phyloP scores from a whole-genome alignment of 2,113 vertebrate species.

The Centropus unirufus region DNA sequence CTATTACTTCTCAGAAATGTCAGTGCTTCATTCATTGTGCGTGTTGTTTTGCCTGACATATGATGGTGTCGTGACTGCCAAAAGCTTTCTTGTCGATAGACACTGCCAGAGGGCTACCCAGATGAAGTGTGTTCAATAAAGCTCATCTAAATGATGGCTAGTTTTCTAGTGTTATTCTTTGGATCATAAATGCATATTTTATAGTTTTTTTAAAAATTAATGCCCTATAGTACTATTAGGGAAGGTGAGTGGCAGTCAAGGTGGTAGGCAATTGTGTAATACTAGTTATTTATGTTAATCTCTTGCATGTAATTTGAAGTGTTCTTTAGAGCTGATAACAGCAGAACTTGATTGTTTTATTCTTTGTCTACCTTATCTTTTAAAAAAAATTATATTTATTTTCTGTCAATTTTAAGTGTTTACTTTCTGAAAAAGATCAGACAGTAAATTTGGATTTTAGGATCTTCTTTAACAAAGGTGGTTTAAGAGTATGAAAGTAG shows the following conservation, averaged over 20 bases:
- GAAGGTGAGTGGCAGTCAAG: neutral
- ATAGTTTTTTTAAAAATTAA: neutral
- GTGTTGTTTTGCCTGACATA: neutral
- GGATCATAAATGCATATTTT: neutral
- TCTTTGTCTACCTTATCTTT: neutral
- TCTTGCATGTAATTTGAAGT: neutral
- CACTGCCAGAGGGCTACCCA: neutral
- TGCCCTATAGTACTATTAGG: neutral
- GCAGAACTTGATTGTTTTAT: neutral
- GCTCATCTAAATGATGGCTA: neutral
- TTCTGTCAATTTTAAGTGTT: neutral
- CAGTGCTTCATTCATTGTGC: neutral
- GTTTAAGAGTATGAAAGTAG: neutral
- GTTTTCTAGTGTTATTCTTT: neutral
- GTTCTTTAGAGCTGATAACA: neutral
- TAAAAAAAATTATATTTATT: neutral
- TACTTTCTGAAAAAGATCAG: neutral
- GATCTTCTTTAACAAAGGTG: neutral
- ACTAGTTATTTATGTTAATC: neutral
- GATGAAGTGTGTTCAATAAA: neutral
- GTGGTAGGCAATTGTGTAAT: neutral
- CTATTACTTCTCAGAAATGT: neutral
- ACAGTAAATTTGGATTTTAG: neutral
- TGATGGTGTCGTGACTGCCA: neutral
- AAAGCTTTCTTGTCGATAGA: neutral